phyloP scores from a whole-genome alignment of 92 coral and sea anemone genomes.

The Metridium senile region DNA sequence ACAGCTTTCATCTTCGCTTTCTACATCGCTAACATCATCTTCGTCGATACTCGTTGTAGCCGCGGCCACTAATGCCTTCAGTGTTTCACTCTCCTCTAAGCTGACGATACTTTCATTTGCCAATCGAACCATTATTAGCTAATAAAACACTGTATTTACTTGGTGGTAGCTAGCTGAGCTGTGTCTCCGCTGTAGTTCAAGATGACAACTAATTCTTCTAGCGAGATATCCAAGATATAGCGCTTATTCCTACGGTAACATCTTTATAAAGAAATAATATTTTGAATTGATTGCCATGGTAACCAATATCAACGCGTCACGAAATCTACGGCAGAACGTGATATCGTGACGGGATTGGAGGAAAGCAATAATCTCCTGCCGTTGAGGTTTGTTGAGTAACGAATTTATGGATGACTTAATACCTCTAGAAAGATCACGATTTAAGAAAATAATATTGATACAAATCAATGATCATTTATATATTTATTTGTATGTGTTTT shows the following conservation, averaged over 20 bases:
- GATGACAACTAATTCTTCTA: neutral
- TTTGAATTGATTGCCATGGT: constrained; percentile 17
- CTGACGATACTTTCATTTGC: neutral
- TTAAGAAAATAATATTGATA: too few relatives aligned
- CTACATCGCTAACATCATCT: constrained; percentile 44
- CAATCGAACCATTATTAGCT: neutral
- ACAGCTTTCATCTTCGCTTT: constrained; percentile 54
- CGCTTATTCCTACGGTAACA: neutral
- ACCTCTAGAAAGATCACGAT: too few relatives aligned
- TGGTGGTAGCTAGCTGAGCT: neutral
- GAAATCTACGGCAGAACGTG: neutral
- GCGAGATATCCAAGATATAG: neutral
- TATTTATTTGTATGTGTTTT: too few relatives aligned
- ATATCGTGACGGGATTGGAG: neutral
- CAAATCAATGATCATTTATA: too few relatives aligned
- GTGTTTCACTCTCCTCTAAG: constrained; percentile 6
- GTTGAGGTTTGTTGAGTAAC: too few relatives aligned
- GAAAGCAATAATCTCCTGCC: too few relatives aligned
- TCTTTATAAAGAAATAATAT: constrained; percentile 15
- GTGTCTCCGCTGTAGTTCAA: neutral
- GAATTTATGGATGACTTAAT: too few relatives aligned
- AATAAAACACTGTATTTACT: neutral
- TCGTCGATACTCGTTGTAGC: neutral
- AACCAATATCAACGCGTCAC: constrained; percentile 6
- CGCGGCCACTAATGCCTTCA: constrained; percentile 10